These are phyloP conservation scores for Mus musculus DNA, from an alignment of 2,113 vertebrate species.

Conservation along the genomic window GRCm39 chr13:24084501-24085000, in stretches of 20 bases:
- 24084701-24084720: neutral
- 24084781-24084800: neutral
- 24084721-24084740: neutral
- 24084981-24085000: neutral
- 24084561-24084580: neutral
- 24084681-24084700: neutral
- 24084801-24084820: neutral
- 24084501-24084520: constrained; percentile 62
- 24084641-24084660: neutral
- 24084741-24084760: neutral
- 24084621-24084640: neutral
- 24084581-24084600: neutral
- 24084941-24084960: neutral
- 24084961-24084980: neutral
- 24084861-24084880: neutral
- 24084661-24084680: neutral
- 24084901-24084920: neutral
- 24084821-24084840: neutral
- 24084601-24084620: neutral
- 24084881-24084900: neutral
- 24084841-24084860: neutral
- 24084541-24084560: neutral
- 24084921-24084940: neutral
- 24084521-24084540: constrained; percentile 47
- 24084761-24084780: neutral